Conservation (phyloP, 2,113 vertebrate species). For the Macaca fascicularis region T2T-MFA8v1.1 NC_088390.1:40965501-40966000, state of each 20-base stretch:
- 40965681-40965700: neutral
- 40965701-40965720: too few species aligned
- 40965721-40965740: neutral
- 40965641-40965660: neutral
- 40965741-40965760: neutral
- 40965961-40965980: neutral
- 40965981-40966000: neutral
- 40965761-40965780: neutral
- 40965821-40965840: neutral
- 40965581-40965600: too few species aligned
- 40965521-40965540: neutral
- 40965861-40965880: neutral
- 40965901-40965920: rapidly evolving
- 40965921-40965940: neutral
- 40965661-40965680: neutral
- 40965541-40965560: neutral
- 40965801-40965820: too few species aligned
- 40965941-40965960: neutral
- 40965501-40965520: neutral
- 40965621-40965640: too few species aligned
- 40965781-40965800: neutral
- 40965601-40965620: neutral
- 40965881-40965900: neutral
- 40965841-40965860: neutral
- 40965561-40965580: neutral